phyloP scores from a whole-genome alignment of 1,140 invertebrate genomes.

The Rhyacophila brunnea region DNA sequence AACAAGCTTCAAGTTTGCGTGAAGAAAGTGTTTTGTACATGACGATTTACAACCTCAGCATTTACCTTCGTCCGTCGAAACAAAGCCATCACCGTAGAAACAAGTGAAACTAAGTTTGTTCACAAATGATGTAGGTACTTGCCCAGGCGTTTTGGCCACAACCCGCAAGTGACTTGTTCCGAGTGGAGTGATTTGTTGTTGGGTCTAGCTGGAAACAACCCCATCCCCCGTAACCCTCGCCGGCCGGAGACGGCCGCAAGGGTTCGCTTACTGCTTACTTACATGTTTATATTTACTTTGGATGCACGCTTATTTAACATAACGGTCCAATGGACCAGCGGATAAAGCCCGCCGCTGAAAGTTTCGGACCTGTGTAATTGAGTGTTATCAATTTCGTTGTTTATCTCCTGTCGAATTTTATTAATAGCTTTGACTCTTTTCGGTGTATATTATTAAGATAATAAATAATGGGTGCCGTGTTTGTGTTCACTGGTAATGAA shows the following conservation, averaged over 20 bases:
- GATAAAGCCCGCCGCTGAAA: constrained; percentile 16
- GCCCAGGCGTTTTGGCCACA: neutral
- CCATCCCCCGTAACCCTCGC: neutral
- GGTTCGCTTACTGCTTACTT: constrained; percentile 9
- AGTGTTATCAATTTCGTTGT: constrained; percentile 25
- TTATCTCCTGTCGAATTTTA: neutral
- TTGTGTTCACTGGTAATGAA: no score
- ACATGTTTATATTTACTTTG: constrained; percentile 25
- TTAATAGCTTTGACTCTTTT: no score
- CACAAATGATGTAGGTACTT: no score
- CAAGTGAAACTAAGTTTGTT: no score
- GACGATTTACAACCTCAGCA: no score
- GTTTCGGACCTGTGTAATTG: constrained; percentile 24
- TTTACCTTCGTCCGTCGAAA: no score
- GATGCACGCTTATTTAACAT: constrained; percentile 18
- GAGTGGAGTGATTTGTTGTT: constrained; percentile 23
- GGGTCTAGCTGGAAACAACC: neutral
- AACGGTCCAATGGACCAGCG: constrained; percentile 17
- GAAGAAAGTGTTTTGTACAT: no score
- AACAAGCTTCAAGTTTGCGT: no score
- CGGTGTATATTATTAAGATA: no score
- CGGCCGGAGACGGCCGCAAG: neutral
- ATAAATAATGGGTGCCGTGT: no score
- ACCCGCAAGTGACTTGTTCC: constrained; percentile 24
- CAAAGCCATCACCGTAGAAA: no score